Base-by-base conservation (phyloP, 2,113 vertebrate species). In the Riparia riparia region DNA sequence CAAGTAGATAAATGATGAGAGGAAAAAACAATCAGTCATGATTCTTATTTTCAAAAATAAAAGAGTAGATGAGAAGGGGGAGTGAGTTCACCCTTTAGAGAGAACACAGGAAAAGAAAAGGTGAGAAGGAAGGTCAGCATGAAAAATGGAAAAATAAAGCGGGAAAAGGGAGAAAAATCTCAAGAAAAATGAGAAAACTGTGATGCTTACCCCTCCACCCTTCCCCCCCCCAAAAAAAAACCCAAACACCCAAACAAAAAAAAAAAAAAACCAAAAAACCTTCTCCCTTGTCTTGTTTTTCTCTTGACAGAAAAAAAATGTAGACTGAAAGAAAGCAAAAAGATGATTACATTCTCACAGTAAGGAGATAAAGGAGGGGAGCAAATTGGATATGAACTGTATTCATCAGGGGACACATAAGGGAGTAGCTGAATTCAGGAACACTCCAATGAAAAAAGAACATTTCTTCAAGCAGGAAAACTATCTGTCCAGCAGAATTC, bases 11-110 rank as follows among this genome's bases (percentile, higher is more conserved):
- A 91, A 93, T 2, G 50, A 69, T 37, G 71, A 73, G n/a, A 58
- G 51, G 45, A 68, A 79, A 89, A 82, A 87, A 39, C 54, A 93
- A 87, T 61, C 81, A 50, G 74, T 91, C 91, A 91, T 61, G 91
- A 37, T 69, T 91, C 94, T 87, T 81, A 83, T 68, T 96, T 96
- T 94, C 54, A 83, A 86, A 90, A 96, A 90, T 95, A 88, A 94
- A 37, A 96, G 91, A 91, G 82, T 29, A 66, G 72, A 90, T 78
- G 90, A 89, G 86, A 93, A 78, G 71, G 71, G 73, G 77, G 70
- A 68, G 44, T 11, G 8, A 90, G 82, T 9, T 85, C 92, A 95
- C 56, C 76, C 68, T 83, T 78, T 53, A 69, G 57, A 37, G 1
- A 65, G 65, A 69, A 51, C 44, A 71, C 49, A 79, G 79, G 92